These are phyloP conservation scores for Bovichtus diacanthus DNA, from an alignment of 2,797 vertebrate genomes.

Conservation along the genomic window DNA sequence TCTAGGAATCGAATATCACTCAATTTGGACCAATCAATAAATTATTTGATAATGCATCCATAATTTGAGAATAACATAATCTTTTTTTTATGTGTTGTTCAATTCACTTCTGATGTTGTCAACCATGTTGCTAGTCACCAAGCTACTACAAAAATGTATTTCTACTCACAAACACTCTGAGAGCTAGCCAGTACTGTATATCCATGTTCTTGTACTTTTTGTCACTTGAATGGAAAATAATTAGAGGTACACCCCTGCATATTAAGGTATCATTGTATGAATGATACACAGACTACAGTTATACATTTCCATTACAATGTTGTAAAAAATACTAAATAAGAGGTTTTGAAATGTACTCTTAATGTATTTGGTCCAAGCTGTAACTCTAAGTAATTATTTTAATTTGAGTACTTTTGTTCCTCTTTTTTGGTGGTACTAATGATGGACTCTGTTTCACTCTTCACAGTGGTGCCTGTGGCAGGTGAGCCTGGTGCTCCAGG, in stretches of 20 bases:
- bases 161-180: not conserved
- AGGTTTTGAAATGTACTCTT: not conserved
- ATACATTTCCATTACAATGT: not conserved
- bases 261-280: conserved; percentile 3
- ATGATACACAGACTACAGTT: not conserved
- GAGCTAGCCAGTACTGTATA: not conserved
- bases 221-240: not conserved
- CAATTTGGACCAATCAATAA: not conserved
- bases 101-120: not conserved
- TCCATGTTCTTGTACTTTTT: conserved; percentile 6
- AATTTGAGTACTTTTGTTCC: not conserved
- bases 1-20: conserved; percentile 6
- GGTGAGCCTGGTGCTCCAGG: conserved; percentile 92
- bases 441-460: conserved; percentile 40
- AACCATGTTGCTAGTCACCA: not conserved
- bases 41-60: not conserved
- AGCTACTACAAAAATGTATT: not conserved
- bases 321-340: conserved; percentile 4
- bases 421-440: conserved; percentile 29
- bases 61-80: not conserved
- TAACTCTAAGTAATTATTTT: not conserved
- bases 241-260: not conserved
- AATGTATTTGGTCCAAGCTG: not conserved
- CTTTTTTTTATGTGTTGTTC: too few species aligned
- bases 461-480: conserved; percentile 79